Evolutionary conservation across 2,888 invertebrate species (phyloP), one percentile per base, ranked within the genome.

Genomic region (Ectropis crepuscularia): DNA sequence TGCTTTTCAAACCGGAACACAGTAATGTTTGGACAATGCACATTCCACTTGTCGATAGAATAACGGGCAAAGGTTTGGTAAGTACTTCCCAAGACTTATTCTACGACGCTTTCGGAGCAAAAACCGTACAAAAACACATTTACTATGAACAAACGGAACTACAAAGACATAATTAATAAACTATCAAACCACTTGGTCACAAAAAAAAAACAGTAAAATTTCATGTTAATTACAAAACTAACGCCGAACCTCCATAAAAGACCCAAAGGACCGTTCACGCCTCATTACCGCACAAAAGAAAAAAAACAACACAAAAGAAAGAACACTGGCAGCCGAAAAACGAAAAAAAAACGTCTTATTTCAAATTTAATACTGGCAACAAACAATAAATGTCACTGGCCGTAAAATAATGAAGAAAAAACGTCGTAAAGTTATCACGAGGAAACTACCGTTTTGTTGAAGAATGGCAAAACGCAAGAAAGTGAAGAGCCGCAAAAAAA

Each of bases 371-470:
- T 53, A 69, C 54, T 67, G 70, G 63, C 70, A 72, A 72, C 70
- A 72, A 68, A 69, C 64, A 59, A 72, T 72, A 67, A 72, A 69
- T 69, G 72, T 70, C 72, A 72, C 64, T 64, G 51, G 64, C 47
- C 12, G 38, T 58, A 60, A 55, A 64, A 64, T 57, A 64, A 53
- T 43, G 55, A 41, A 48, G 36, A 65, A 65, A 62, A 61, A 58
- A 57, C 36, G 53, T 60, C 50, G 46, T 59, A 65, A 68, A 62
- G 43, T 51, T 51, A 41, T 57, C 57, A 37, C 55, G 57, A 57
- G 49, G 37, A 58, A 51, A 60, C 62, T 63, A 60, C 59, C 39
- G 58, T 54, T 53, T 47, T n/a, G 2, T 28, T 28, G 16, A 28
- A 4, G 16, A 28, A 28, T 16, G 37, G 50, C n/a, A 28, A 11